Base-by-base conservation (phyloP, 2,888 invertebrate species). In the Pristionchus mayeri region DNA sequence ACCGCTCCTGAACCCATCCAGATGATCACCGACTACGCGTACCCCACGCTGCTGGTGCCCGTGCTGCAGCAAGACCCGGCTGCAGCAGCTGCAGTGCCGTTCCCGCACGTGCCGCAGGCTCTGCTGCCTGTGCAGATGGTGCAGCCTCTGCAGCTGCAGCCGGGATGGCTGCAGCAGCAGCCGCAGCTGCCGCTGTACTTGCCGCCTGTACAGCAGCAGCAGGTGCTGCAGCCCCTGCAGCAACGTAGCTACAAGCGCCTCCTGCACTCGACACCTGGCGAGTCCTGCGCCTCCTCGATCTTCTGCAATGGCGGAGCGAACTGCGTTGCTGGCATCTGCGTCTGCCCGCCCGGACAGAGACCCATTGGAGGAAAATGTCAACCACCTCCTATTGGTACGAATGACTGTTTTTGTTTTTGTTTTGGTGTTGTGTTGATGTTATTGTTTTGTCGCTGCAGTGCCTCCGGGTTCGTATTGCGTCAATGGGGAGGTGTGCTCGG, bases 401-500 rank as follows among this genome's bases (percentile, higher is more conserved):
- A 18, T 27, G 27, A 24, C 30, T 16, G 67, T 67, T 9, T 30
- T 30, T 30, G 16, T 21, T 18, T 67, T 6, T 67, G 44, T 63
- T 24, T 63, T 34, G 13, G 63, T 7, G 9, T n/a, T 6, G 21
- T 21, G 27, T 48, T 44, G 9, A 7, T 75, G 75, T 24, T 44
- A 44, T 34, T 63, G 11, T 30, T 37, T 27, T 34, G 52, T 86
- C 86, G 50, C 84, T 85, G 60, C 86, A 86, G 91, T 90, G 13
- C 88, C 89, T 21, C 90, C 91, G 3, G 85, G 90, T 13, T 88
- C 90, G 6, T 88, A 89, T 18, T 91, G 91, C 67, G 84, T 86
- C 40, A 82, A 86, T 76, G 90, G 90, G 4, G 90, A 90, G 81
- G 86, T 90, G n/a, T 91, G 91, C 84, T 86, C 87, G 54, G 90